Percentiles rank a stretch among this genome's conserved stretches.
These are phyloP conservation scores for Fistularia tabacaria DNA, from an alignment of 2,797 vertebrate genomes.

Conservation along the genomic window DNA sequence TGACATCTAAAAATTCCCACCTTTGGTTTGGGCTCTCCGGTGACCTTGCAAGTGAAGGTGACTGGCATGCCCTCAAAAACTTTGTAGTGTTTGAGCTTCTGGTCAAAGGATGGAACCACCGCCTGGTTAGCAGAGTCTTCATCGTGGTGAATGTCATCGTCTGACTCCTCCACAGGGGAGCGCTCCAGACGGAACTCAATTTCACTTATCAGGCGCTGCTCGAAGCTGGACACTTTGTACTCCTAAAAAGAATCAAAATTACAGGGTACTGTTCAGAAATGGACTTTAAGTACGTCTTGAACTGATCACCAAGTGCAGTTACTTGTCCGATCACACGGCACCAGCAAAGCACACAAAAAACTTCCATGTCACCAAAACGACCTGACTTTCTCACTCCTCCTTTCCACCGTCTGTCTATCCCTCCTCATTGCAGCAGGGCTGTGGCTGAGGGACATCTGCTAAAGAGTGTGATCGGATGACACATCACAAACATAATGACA, in stretches of 20 bases:
- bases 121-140: slow-evolving; percentile 70
- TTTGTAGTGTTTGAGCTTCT: slow-evolving; percentile 94
- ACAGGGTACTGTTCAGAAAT: not conserved
- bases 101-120: slow-evolving; percentile 80
- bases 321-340: not conserved
- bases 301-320: not conserved
- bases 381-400: slow-evolving; percentile 34
- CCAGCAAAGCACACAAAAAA: slow-evolving; percentile 8
- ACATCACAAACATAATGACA: slow-evolving; percentile 70
- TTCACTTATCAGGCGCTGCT: slow-evolving; percentile 96
- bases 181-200: slow-evolving; percentile 96
- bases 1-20: slow-evolving; percentile 66
- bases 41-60: slow-evolving; percentile 90
- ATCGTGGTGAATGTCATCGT: slow-evolving; percentile 84
- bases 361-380: slow-evolving; percentile 2
- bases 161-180: slow-evolving; percentile 90
- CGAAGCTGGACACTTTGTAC: slow-evolving; percentile 98
- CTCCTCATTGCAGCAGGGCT: not conserved
- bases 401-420: slow-evolving; percentile 28
- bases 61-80: slow-evolving; percentile 97
- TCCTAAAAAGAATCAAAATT: slow-evolving; percentile 72
- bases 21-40: slow-evolving; percentile 93
- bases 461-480: slow-evolving; percentile 56
- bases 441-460: slow-evolving; percentile 64
- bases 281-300: not conserved